Conservation (phyloP, 2,888 invertebrate species). For the Carpatolechia fugitivella region DNA sequence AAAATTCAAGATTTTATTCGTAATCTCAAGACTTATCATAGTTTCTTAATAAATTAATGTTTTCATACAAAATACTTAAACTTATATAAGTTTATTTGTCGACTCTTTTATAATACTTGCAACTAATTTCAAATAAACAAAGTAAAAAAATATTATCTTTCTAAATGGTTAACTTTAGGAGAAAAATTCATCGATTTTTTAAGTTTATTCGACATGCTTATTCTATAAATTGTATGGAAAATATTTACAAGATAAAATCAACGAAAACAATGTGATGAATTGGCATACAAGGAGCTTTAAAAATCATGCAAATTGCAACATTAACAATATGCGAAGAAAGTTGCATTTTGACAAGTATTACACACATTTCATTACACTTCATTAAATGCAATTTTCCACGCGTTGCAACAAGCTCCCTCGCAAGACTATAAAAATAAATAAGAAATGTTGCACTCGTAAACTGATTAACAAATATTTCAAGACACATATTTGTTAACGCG, state of each 20-base stretch:
- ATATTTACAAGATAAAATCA: background rate
- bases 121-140: conserved; percentile 46
- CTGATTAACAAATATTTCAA: background rate
- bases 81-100: conserved; percentile 32
- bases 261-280: background rate
- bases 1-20: conserved; percentile 62
- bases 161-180: conserved; percentile 41
- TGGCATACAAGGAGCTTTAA: too few relatives aligned
- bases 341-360: too few relatives aligned
- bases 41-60: conserved; percentile 57
- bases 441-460: too few relatives aligned
- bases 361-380: too few relatives aligned
- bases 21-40: conserved; percentile 47
- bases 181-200: background rate
- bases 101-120: conserved; percentile 49
- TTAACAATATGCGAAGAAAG: too few relatives aligned
- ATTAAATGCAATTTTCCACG: too few relatives aligned
- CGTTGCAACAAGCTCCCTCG: too few relatives aligned
- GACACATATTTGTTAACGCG: background rate
- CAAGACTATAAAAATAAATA: too few relatives aligned
- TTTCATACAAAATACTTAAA: conserved; percentile 63
- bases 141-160: conserved; percentile 51
- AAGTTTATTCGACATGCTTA: background rate
- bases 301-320: too few relatives aligned
- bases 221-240: background rate